Base-by-base conservation (phyloP, 2,888 invertebrate species). In the Drosophila mettleri region DNA sequence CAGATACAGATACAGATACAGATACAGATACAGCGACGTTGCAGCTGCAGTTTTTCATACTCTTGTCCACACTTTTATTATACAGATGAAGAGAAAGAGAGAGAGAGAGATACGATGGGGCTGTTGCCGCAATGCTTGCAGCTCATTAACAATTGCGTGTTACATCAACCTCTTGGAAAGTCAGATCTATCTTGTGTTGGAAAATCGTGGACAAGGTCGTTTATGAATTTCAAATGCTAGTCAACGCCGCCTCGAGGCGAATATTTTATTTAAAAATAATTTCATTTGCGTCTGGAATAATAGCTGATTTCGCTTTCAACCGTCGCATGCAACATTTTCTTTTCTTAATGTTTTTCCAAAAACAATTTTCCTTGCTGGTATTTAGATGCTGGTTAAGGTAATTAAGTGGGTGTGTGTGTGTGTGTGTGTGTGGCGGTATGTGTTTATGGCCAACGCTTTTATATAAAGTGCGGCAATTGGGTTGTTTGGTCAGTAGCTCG, bases 401-500 rank as follows among this genome's bases (percentile, higher is more conserved):
- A 81, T 83, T 86, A 79, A 74, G 82, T 80, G 1, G 16, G 78
- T 79, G 3, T 24, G 14, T 41, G 7, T 46, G 16, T 46, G 18
- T 10, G n/a, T 80, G 80, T 80, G 9, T 12, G n/a, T 24, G n/a
- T 24, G 22, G 43, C 78, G 80, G 20, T 14, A 7, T 27, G 27
- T 10, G 75, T 90, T 90, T 87, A 88, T 87, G 85, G 86, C 79
- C 78, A 84, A 71, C 73, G 80, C 74, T 82, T 89, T 86, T 86
- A 83, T 82, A 71, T 86, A 80, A 76, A 74, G 81, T 66, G 57
- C 63, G 59, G 63, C 73, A 90, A 86, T 86, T 88, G 84, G 90
- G 90, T 90, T 90, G 89, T 79, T 88, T 90, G 90, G 90, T 89
- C 89, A 90, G 89, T 72, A 74, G 74, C 74, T 59, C 51, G 10